These are phyloP conservation scores for Xylophagus ater DNA, from an alignment of 2,888 invertebrate genomes.

Conservation along the genomic window DNA sequence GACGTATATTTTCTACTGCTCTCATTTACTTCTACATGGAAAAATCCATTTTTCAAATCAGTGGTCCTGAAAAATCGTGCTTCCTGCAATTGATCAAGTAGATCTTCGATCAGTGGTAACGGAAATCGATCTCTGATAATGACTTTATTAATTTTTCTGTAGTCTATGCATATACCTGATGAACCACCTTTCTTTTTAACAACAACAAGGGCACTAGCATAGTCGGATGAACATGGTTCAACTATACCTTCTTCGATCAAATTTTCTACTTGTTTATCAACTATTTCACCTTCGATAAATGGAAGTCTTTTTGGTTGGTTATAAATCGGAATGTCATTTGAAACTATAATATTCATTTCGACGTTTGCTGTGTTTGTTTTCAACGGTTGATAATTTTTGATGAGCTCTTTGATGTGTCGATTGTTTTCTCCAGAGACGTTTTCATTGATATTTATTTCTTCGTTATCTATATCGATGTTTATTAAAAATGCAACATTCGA, in stretches of 20 bases:
- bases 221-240: constrained; percentile 14
- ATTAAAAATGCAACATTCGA: too few species aligned
- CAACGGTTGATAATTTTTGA: not conserved
- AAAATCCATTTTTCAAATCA: constrained; percentile 28
- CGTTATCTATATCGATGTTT: too few species aligned
- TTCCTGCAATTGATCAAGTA: constrained; percentile 23
- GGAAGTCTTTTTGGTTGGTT: constrained; percentile 2
- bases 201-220: constrained; percentile 21
- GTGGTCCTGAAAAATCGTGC: constrained; percentile 24
- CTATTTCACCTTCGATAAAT: not conserved
- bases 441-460: too few species aligned
- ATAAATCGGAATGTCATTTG: not conserved
- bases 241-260: constrained; percentile 4
- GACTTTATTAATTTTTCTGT: constrained; percentile 17
- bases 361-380: not conserved
- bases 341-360: not conserved
- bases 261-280: not conserved
- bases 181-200: constrained; percentile 21
- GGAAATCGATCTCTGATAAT: constrained; percentile 22
- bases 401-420: too few species aligned
- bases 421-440: too few species aligned
- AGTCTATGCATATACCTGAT: constrained; percentile 23
- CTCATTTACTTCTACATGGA: constrained; percentile 26
- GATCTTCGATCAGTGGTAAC: constrained; percentile 25
- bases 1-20: constrained; percentile 24